Base-by-base conservation (phyloP, 2,888 invertebrate genomes). In the Eretmocerus hayati region DNA sequence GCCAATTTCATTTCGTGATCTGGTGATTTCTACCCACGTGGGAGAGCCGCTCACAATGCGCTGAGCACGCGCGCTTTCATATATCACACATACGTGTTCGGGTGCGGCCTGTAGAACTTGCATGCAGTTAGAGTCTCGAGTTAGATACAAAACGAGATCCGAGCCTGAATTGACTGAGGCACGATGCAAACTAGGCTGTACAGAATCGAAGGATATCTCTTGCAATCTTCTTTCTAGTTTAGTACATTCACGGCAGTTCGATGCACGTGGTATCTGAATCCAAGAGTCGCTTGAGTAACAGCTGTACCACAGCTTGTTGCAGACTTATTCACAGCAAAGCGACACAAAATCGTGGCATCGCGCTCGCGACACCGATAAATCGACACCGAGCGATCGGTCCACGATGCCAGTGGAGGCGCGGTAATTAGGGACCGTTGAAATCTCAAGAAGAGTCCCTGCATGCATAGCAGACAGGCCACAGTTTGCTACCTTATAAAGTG, bases 1-100 rank as follows among this genome's bases (percentile, higher is more conserved):
- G 8, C 11, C 30, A 30, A n/a, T n/a, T n/a, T n/a, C 30, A 39
- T 31, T 39, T 40, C 46, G 40, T 41, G 46, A 40, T 46, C 46
- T 33, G 35, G 35, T 35, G 40, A 40, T 40, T 40, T 26, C 26
- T 26, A 11, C 26, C 26, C 26, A 11, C 33, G 15, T 15, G 15
- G 33, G 6, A 5, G 33, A 1, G 33, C 9, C 33, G 33, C 9
- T 33, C 2, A n/a, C 33, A 33, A 33, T 33, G 15, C 9, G 33
- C 9, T 33, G 1, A n/a, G n/a, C 11, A 33, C 15, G 15, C 9
- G 33, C 33, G 33, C 15, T 13, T n/a, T n/a, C 33, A 11, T n/a
- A n/a, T n/a, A n/a, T n/a, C n/a, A n/a, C n/a, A n/a, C n/a, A n/a
- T n/a, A n/a, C n/a, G n/a, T n/a, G n/a, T n/a, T n/a, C 30, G 30